These are phyloP conservation scores for Petrocephalus microphthalmus DNA, from an alignment of 2,113 vertebrate species.

Conservation along the genomic window DNA sequence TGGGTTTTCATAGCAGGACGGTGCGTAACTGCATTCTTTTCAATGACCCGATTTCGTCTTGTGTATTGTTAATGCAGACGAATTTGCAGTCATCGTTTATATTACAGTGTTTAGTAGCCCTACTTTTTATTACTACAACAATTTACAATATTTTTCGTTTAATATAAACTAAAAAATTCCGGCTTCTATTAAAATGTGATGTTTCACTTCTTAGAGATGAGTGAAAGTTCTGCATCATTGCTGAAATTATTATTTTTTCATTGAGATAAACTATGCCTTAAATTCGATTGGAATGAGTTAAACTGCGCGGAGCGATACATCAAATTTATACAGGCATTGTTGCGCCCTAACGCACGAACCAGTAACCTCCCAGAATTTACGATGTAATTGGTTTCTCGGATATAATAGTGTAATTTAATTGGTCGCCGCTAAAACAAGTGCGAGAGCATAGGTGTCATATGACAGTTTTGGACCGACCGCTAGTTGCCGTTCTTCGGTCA, in stretches of 20 bases:
- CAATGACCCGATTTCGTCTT: neutral
- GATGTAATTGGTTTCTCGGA: conserved; percentile 11
- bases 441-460: neutral
- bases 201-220: neutral
- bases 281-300: neutral
- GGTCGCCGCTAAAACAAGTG: neutral
- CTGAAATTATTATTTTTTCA: neutral
- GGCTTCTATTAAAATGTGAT: neutral
- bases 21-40: neutral
- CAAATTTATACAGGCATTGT: neutral
- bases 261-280: neutral
- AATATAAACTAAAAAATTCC: neutral
- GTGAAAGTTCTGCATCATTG: neutral
- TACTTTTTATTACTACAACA: neutral
- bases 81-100: neutral
- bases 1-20: neutral
- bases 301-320: conserved; percentile 17
- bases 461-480: neutral
- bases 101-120: neutral
- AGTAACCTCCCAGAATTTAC: neutral
- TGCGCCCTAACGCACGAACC: neutral
- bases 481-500: neutral
- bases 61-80: neutral
- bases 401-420: neutral
- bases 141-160: neutral